Evolutionary conservation across 1,140 invertebrate species (phyloP).

Genomic region (Neotoxoptera formosana): DNA sequence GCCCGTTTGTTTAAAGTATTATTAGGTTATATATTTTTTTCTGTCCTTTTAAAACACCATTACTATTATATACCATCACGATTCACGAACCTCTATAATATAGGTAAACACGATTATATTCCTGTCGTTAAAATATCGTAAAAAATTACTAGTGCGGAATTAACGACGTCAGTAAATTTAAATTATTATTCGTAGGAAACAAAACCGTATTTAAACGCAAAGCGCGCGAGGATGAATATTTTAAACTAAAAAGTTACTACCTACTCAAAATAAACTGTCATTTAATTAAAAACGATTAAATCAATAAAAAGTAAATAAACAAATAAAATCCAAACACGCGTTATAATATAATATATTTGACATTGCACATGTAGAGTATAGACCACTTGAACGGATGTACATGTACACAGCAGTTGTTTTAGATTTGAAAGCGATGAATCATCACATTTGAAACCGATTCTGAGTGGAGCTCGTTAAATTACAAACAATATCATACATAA

Average conservation of each 20-base stretch:
- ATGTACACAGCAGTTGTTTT: neutral
- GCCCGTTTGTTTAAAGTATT: constrained; percentile 32
- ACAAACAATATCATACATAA: neutral
- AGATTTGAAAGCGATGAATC: constrained; percentile 15
- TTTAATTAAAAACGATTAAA: neutral
- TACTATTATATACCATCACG: constrained; percentile 31
- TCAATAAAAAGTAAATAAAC: neutral
- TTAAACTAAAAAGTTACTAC: neutral
- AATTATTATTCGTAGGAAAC: constrained; percentile 20
- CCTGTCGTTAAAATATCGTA: constrained; percentile 49
- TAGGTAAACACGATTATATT: constrained; percentile 34
- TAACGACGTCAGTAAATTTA: constrained; percentile 41
- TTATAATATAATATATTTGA: neutral
- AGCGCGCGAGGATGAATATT: neutral
- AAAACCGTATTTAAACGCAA: neutral
- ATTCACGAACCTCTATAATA: constrained; percentile 23
- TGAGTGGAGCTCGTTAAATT: neutral
- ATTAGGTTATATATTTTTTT: constrained; percentile 5
- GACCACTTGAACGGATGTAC: neutral
- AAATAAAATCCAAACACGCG: neutral
- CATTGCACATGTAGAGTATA: neutral
- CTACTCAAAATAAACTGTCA: neutral
- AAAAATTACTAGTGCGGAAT: constrained; percentile 18
- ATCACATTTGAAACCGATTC: neutral
- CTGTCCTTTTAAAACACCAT: constrained; percentile 28